Evolutionary conservation across 1,140 invertebrate genomes (phyloP), one percentile per base, ranked within the genome.

Genomic region (Tetramorium alpestre): DNA sequence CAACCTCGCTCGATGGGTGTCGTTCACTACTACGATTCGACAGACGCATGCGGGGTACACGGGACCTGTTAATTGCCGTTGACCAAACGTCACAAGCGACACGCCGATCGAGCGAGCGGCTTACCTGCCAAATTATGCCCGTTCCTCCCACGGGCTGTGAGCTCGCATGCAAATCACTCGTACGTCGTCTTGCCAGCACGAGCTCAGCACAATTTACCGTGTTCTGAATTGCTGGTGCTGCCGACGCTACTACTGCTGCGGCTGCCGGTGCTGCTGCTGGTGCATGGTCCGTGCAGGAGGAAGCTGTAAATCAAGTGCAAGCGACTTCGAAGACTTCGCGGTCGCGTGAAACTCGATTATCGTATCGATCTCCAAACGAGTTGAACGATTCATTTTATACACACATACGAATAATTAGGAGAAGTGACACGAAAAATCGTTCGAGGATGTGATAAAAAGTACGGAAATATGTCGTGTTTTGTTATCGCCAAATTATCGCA

Each of bases 161-260:
- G 65, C 82, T 89, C 87, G 85, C 81, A 91, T 92, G 91, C 91
- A 92, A 92, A 92, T 92, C 91, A 91, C 90, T 88, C 67, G 85
- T 69, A 90, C 87, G 88, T 91, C 87, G 89, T 88, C 85, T 88
- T 90, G 89, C 89, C 81, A 89, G 90, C 90, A 91, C 89, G 89
- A 91, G 86, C 85, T 92, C 91, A 92, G 91, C 91, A 92, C 91
- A 92, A 92, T 92, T 90, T 90, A 76, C 69, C 69, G 54, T 25
- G 85, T 54, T 56, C 62, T 85, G 80, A 87, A 85, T 73, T 84
- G 80, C 64, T 73, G 64, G 67, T 70, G 81, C 56, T 44, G 86
- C 67, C 65, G 86, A 62, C 86, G 70, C 49, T 67, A 60, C 70
- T 54, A 25, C 80, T 44, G 72, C 58, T 56, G 54, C 64, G 3